A percentile compares a stretch with the other conserved stretches of the same genome.
Conservation (phyloP, 2,888 invertebrate genomes). For the Cryptus viduatorius region DNA sequence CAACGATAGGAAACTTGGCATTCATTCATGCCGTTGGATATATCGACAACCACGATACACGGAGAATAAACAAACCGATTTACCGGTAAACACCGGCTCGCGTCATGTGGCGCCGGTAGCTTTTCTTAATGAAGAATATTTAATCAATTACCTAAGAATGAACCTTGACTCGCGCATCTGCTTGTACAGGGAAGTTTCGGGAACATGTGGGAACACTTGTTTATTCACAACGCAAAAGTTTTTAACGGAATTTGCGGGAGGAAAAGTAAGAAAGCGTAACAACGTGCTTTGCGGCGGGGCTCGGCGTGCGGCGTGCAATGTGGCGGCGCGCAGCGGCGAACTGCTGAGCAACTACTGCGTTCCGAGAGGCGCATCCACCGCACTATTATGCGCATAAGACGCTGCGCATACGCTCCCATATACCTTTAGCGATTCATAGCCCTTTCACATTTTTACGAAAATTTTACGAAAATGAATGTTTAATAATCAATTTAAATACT, state of each 20-base stretch:
- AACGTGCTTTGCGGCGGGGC: not conserved
- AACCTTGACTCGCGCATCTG: not conserved
- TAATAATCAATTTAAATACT: not conserved
- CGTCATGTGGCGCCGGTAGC: not conserved
- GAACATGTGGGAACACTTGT: conserved; percentile 2
- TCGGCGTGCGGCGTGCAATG: not conserved
- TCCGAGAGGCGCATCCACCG: not conserved
- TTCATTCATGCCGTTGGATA: not conserved
- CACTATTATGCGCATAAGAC: not conserved
- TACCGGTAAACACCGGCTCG: not conserved
- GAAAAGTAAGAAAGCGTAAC: not conserved
- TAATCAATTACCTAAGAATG: not conserved
- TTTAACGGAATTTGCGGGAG: not conserved
- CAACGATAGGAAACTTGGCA: not conserved
- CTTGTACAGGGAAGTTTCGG: not conserved
- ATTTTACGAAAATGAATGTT: not conserved
- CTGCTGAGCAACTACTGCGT: not conserved
- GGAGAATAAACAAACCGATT: not conserved
- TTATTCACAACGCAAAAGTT: not conserved
- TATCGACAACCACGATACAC: not conserved
- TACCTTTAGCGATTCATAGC: too few species aligned
- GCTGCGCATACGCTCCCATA: not conserved
- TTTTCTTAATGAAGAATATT: not conserved
- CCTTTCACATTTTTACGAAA: not conserved
- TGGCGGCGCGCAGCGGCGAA: not conserved